Evolutionary conservation across 2,888 invertebrate species (phyloP), one percentile per base, ranked within the genome.

Genomic region (Dorcus hopei): DNA sequence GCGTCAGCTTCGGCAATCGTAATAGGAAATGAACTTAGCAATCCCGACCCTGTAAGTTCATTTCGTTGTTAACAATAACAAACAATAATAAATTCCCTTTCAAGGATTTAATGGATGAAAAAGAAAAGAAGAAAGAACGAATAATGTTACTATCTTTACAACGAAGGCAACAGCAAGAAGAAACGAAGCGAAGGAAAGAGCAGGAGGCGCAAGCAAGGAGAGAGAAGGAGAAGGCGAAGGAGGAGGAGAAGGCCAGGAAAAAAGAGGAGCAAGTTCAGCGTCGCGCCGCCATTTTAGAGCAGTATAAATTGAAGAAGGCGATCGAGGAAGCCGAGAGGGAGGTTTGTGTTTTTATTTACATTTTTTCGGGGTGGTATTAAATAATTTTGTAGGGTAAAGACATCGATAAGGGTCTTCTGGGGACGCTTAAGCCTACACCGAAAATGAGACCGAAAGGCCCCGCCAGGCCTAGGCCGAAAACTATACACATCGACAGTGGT

Each of bases 251-350:
- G 80, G 81, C 85, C 70, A 81, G 91, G 74, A 86, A 89, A 77
- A 79, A 85, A 81, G 77, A 91, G 70, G 95, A 96, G 72, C 96
- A 97, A 77, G 89, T 89, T 70, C 85, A 89, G n/a, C 83, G 95
- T 59, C 81, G 96, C 55, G 91, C 94, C 65, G 86, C 86, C 65
- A 97, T 97, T 74, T 85, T 96, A 69, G 94, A 95, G 74, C 93
- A 95, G 78, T 93, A 97, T 80, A 91, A 95, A 79, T 82, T 95
- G 68, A 94, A 96, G 77, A 97, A 97, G 79, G 92, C 93, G 55
- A 87, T 93, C 62, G 95, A 95, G 76, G 94, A 95, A 80, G 93
- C 94, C 23, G 93, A 93, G 77, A 80, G 91, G 74, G 93, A 93
- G 83, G 91, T 90, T 69, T 64, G 72, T 61, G 9, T 55, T 26